Evolutionary conservation across 2,888 invertebrate species (phyloP).

Genomic region (Tachina grossa): DNA sequence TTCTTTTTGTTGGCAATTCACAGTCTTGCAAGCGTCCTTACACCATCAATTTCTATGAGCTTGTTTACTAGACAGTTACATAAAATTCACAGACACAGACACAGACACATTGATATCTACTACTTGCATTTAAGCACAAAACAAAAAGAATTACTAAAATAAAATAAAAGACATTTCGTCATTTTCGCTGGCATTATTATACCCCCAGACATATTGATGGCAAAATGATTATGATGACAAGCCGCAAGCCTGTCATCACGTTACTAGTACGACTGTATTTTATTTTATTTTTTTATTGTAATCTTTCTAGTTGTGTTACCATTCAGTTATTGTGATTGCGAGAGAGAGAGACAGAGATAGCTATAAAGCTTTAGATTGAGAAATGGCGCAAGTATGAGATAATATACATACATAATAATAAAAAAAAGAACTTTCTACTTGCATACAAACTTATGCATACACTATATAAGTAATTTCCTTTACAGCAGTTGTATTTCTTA

Average conservation of each 20-base stretch:
- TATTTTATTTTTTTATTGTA: background rate
- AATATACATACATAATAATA: constrained; percentile 17
- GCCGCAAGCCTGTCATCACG: constrained; percentile 69
- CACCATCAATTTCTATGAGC: constrained; percentile 51
- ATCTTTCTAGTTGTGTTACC: constrained; percentile 17
- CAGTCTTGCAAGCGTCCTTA: constrained; percentile 25
- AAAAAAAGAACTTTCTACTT: background rate
- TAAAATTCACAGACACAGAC: constrained; percentile 54
- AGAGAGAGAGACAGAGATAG: constrained; percentile 43
- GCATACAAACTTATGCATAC: background rate
- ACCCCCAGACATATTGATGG: constrained; percentile 80
- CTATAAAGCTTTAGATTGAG: background rate
- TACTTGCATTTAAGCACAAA: constrained; percentile 12
- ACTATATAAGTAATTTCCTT: constrained; percentile 3
- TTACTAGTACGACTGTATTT: constrained; percentile 41
- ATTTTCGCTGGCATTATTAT: constrained; percentile 74
- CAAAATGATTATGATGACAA: constrained; percentile 80
- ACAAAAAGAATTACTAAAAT: constrained; percentile 26
- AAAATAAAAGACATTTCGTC: constrained; percentile 64
- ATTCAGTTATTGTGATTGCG: background rate
- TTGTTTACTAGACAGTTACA: constrained; percentile 66
- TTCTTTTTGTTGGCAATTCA: background rate
- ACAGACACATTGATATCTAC: background rate
- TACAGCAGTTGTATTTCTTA: constrained; percentile 27
- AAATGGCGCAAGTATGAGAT: constrained; percentile 29